Conservation (phyloP, 2,113 vertebrate species). For the Trogon surrucura region DNA sequence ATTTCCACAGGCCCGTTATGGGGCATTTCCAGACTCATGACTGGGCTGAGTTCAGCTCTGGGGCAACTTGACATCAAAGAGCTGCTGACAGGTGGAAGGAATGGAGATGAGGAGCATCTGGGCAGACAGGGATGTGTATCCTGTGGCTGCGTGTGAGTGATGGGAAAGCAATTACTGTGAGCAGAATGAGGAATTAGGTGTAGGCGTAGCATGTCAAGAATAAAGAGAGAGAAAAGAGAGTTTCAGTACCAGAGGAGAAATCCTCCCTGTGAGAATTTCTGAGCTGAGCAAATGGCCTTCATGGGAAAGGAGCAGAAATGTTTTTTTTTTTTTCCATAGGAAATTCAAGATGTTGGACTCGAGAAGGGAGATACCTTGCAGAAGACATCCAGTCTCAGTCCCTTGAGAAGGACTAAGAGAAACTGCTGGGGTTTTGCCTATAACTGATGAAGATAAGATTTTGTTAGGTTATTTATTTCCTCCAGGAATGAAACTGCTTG, state of each 20-base stretch:
- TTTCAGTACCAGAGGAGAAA: background rate
- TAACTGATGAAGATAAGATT: background rate
- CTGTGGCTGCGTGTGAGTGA: rapidly evolving
- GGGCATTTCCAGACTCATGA: background rate
- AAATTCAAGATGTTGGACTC: background rate
- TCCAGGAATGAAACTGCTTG: background rate
- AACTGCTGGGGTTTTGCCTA: rapidly evolving
- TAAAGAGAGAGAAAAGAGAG: background rate
- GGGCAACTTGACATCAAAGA: background rate
- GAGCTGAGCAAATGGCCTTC: background rate
- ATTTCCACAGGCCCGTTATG: background rate
- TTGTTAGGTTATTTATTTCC: background rate
- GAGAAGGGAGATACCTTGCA: background rate
- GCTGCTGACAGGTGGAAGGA: background rate
- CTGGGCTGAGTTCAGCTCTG: background rate
- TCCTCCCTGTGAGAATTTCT: background rate
- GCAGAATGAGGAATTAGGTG: background rate
- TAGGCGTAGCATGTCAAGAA: background rate
- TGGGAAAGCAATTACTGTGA: rapidly evolving
- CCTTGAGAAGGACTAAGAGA: background rate
- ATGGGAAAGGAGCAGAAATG: background rate
- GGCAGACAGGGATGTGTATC: background rate
- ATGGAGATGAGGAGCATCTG: background rate
- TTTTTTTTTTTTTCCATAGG: background rate
- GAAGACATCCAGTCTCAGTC: background rate